Evolutionary conservation across 2,797 vertebrate genomes (phyloP), one percentile per base, ranked within the genome.

Genomic region (Coracias cyanogaster): DNA sequence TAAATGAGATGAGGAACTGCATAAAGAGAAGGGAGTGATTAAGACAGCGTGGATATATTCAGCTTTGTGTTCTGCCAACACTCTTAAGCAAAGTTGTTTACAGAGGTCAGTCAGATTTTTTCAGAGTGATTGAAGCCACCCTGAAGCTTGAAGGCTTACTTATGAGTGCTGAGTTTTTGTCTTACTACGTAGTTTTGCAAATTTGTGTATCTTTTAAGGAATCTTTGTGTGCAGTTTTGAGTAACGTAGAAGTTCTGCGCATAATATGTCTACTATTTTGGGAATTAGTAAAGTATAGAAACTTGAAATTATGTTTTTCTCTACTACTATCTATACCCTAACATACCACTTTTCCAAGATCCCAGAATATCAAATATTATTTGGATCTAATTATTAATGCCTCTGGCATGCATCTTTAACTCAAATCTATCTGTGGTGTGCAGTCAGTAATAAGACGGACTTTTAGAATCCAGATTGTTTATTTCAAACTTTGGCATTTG

Each of bases 401-500:
- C 74, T 81, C 52, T 10, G 71, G 25, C 31, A 29, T 89, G 52
- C 82, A 33, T 64, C 21, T 66, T 51, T 64, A 73, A 10, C 37
- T 89, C n/a, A 43, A 6, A 26, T 69, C 3, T 78, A 1, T 72
- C 19, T 76, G 15, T 93, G 20, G 14, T 76, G 15, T 57, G 20
- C 29, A 93, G 55, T 58, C 29, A 66, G 45, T 73, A 62, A 37
- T 14, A 79, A 31, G 19, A 66, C 18, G 62, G n/a, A 43, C 70
- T 79, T 83, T 19, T n/a, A 76, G 58, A 84, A 37, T 82, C 19
- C 37, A 69, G 51, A 81, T 64, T 80, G 7, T 24, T 69, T 73
- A 55, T 77, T 93, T 94, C 35, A 26, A 64, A 60, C 26, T 71
- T 93, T 7, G 58, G 4, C n/a, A 41, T 49, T 85, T 92, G 24